Conservation (phyloP, 2,797 vertebrate genomes). For the Neosalanx taihuensis region DNA sequence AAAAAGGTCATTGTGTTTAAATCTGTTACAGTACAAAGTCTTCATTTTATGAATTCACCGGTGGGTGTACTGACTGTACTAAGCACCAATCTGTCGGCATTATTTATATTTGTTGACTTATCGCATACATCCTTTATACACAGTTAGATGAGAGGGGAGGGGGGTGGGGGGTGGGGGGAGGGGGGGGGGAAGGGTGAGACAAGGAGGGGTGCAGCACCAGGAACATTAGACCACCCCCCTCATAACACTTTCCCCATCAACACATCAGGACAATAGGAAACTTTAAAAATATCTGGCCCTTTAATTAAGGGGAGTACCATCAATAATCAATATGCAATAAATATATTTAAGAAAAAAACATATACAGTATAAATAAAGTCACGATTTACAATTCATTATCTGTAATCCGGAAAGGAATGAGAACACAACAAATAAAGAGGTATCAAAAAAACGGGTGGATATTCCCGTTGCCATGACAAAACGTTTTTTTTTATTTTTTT, state of each 20-base stretch:
- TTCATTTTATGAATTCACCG: constrained; percentile 67
- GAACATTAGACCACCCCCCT: constrained; percentile 64
- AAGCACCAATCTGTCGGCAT: constrained; percentile 73
- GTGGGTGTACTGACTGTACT: constrained; percentile 68
- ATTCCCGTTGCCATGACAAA: constrained; percentile 60
- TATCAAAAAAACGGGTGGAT: constrained; percentile 65
- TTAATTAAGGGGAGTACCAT: constrained; percentile 68
- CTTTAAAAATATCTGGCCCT: constrained; percentile 72
- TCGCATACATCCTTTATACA: constrained; percentile 65
- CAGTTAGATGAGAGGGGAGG: constrained; percentile 58
- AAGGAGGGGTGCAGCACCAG: constrained; percentile 77
- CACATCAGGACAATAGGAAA: constrained; percentile 61
- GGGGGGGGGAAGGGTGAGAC: too few species aligned
- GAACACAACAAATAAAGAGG: constrained; percentile 61
- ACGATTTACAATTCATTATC: constrained; percentile 71
- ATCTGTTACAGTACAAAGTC: constrained; percentile 79
- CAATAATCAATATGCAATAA: constrained; percentile 81
- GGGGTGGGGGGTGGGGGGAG: too few species aligned
- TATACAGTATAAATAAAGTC: constrained; percentile 80
- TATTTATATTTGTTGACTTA: constrained; percentile 59
- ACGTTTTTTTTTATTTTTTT: background rate
- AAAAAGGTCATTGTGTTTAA: constrained; percentile 51
- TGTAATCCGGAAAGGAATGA: constrained; percentile 56
- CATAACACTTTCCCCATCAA: constrained; percentile 67
- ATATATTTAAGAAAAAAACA: constrained; percentile 74